Evolutionary conservation across 2,113 vertebrate genomes (phyloP).

Genomic region (Madoqua kirkii): DNA sequence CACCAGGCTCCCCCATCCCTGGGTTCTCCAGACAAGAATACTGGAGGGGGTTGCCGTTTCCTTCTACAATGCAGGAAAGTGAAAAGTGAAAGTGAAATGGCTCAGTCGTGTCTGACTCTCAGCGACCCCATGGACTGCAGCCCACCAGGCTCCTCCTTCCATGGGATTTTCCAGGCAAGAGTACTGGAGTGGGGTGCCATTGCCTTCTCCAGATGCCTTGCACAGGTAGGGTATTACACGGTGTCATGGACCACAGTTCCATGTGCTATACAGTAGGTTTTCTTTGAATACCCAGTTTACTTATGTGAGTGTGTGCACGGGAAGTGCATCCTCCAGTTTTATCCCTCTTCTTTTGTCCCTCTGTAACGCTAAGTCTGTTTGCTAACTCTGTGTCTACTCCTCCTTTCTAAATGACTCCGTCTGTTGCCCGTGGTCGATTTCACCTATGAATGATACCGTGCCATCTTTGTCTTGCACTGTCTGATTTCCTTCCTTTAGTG

Average conservation of each 20-base stretch:
- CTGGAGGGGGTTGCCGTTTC: no score
- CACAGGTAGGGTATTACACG: background rate
- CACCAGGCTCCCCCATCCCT: no score
- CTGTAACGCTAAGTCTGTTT: background rate
- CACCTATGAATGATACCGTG: background rate
- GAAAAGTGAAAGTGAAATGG: no score
- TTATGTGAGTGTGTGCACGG: accelerated
- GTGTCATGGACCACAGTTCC: background rate
- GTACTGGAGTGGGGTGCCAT: no score
- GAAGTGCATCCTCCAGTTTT: background rate
- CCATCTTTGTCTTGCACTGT: background rate
- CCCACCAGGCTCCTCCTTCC: no score
- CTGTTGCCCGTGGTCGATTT: background rate
- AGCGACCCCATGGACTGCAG: no score
- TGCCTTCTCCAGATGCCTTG: background rate
- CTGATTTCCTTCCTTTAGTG: background rate
- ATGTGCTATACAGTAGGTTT: background rate
- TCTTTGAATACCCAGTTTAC: background rate
- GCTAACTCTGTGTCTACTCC: background rate
- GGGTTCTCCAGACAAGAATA: no score
- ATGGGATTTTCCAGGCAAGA: no score
- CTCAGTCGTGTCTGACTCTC: no score
- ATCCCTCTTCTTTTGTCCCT: background rate
- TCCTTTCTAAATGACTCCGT: background rate
- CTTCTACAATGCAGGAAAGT: no score